phyloP scores from a whole-genome alignment of 2,797 vertebrate genomes.

The Orientallactaga sibirica region DNA sequence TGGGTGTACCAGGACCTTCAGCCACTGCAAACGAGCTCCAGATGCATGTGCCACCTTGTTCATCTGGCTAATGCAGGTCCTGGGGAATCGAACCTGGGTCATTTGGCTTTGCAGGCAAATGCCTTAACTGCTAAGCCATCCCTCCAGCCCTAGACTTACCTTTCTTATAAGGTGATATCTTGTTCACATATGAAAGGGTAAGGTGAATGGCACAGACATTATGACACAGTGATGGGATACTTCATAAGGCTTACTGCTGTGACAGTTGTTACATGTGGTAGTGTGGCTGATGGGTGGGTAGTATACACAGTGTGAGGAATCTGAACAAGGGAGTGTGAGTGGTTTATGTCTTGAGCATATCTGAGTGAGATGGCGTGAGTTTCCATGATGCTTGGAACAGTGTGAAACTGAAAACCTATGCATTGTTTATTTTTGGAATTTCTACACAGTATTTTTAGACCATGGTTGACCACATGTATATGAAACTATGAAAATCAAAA shows the following conservation, averaged over 20 bases:
- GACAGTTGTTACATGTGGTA: too few species aligned
- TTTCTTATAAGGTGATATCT: too few species aligned
- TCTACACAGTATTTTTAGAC: background rate
- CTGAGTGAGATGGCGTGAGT: background rate
- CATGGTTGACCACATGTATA: background rate
- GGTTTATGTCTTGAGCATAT: background rate
- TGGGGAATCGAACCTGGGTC: too few species aligned
- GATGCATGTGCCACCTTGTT: too few species aligned
- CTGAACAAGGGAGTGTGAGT: background rate
- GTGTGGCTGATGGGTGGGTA: background rate
- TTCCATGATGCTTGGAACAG: background rate
- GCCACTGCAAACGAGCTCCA: too few species aligned
- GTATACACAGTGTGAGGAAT: background rate
- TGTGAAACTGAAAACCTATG: background rate
- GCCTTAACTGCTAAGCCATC: too few species aligned
- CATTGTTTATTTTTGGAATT: background rate
- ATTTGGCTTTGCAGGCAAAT: too few species aligned
- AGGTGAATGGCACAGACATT: too few species aligned
- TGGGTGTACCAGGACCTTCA: too few species aligned
- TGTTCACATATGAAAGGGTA: too few species aligned
- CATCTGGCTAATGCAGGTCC: too few species aligned
- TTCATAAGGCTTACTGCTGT: background rate
- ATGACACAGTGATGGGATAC: background rate
- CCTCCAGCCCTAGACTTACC: too few species aligned
- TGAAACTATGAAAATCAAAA: background rate